Conservation (phyloP, 2,113 vertebrate species). For the Daubentonia madagascariensis region DNA sequence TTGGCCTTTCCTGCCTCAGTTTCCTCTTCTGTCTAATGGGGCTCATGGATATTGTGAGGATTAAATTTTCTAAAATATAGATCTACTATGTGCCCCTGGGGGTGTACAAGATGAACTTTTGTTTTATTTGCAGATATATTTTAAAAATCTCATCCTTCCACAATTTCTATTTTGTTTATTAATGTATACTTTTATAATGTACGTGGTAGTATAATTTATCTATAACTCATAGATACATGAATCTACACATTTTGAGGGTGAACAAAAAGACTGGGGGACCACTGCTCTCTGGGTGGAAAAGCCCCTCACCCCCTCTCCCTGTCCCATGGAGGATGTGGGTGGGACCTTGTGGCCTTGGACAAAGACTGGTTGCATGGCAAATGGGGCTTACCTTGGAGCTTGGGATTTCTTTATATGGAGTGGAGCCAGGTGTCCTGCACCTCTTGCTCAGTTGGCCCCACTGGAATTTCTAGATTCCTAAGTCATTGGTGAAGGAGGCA, state of each 20-base stretch:
- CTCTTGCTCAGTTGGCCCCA: slow-evolving; percentile 1
- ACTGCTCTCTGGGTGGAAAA: not conserved
- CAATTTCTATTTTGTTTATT: not conserved
- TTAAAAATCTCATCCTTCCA: not conserved
- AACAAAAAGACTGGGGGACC: too few relatives aligned
- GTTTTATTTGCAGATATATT: not conserved
- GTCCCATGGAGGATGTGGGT: rapidly evolving
- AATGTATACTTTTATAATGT: not conserved
- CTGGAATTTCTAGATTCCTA: slow-evolving; percentile 76
- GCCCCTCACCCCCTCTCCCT: rapidly evolving
- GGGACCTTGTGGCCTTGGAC: not conserved
- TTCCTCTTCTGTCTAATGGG: not conserved
- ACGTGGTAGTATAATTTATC: not conserved
- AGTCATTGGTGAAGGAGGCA: slow-evolving; percentile 14
- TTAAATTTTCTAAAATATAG: not conserved
- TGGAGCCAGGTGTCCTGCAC: not conserved
- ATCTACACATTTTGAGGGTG: not conserved
- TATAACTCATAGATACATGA: not conserved
- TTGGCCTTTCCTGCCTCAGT: not conserved
- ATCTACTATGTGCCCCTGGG: rapidly evolving
- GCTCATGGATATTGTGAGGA: not conserved
- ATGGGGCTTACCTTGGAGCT: not conserved
- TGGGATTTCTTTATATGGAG: slow-evolving; percentile 36
- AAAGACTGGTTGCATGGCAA: not conserved
- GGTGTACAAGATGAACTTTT: not conserved